Base-by-base conservation (phyloP, 2,888 invertebrate species). In the Capitulum mitella region DNA sequence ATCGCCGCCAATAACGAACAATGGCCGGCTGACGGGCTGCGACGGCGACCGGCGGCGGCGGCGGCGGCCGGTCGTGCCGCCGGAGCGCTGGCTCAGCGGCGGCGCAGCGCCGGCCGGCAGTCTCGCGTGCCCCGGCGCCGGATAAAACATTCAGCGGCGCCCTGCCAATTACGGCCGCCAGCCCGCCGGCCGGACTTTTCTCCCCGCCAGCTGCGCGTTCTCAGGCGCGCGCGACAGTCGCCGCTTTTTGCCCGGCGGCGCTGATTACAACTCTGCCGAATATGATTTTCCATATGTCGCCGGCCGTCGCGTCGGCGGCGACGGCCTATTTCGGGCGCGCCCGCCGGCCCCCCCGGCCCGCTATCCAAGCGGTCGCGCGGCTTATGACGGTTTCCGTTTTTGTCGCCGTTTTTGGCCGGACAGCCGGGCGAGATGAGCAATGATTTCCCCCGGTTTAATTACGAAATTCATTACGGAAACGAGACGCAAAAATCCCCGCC, bases 381-480 rank as follows among this genome's bases (percentile, higher is more conserved):
- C 40, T 37, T 40, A 70, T 70, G 70, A 70, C 70, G 26, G 70
- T 22, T 26, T 2, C 22, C 8, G 37, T 70, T 70, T 70, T 70
- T 70, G 70, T 40, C 40, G 37, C 37, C 40, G 70, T 70, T 37
- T 70, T 70, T 70, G 70, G 26, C 37, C 37, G 70, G 40, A 26
- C 40, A 70, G 70, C 37, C 70, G 37, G 37, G 37, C 37, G 70
- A 70, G 70, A 70, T 70, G 70, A 70, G 70, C 70, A 70, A 70
- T 40, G 70, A 70, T 37, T 40, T 70, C 70, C 70, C 70, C 40
- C 40, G 37, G 12, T 37, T 37, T 70, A 70, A 70, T 70, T 70
- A 70, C 70, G 70, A 70, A 70, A 70, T 70, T 70, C 70, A 70
- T 70, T 70, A 70, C 70, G 70, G 70, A 70, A 70, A 29, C 37